Percentiles rank a stretch among this genome's conserved stretches.
Conservation (phyloP, 2,888 invertebrate genomes). For the Clanis bilineata region DNA sequence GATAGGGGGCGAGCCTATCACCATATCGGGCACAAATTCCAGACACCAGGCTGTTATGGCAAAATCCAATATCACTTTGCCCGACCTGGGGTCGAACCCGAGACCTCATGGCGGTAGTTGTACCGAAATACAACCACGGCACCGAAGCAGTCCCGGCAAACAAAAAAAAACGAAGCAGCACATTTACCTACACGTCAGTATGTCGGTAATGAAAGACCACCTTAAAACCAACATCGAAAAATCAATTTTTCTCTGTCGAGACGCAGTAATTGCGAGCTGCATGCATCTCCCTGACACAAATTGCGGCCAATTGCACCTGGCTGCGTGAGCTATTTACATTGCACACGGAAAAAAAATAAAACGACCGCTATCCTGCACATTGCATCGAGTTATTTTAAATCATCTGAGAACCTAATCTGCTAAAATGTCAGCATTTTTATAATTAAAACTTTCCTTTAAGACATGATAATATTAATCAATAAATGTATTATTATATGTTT, state of each 20-base stretch:
- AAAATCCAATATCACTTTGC: too few relatives aligned
- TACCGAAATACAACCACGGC: too few relatives aligned
- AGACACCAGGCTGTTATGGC: too few relatives aligned
- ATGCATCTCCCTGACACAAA: conserved; percentile 60
- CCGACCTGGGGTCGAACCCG: too few relatives aligned
- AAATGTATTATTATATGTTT: not conserved
- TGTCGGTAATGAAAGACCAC: conserved; percentile 46
- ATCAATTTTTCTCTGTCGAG: conserved; percentile 69
- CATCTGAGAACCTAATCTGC: conserved; percentile 28
- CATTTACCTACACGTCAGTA: conserved; percentile 13
- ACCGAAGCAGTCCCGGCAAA: too few relatives aligned
- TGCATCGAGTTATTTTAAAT: conserved; percentile 42
- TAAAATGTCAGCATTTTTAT: conserved; percentile 6
- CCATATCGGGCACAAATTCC: too few relatives aligned
- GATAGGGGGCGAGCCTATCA: too few relatives aligned
- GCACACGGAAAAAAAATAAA: conserved; percentile 41
- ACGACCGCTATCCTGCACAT: conserved; percentile 35
- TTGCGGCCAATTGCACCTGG: conserved; percentile 73
- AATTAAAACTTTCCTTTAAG: not conserved
- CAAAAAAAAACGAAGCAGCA: not conserved
- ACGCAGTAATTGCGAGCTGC: conserved; percentile 63
- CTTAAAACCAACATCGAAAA: conserved; percentile 71
- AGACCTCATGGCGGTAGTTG: too few relatives aligned
- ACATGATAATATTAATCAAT: too few relatives aligned
- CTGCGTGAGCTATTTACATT: conserved; percentile 58